These are phyloP conservation scores for Pedionomus torquatus DNA, from an alignment of 2,113 vertebrate genomes.

Conservation along the genomic window DNA sequence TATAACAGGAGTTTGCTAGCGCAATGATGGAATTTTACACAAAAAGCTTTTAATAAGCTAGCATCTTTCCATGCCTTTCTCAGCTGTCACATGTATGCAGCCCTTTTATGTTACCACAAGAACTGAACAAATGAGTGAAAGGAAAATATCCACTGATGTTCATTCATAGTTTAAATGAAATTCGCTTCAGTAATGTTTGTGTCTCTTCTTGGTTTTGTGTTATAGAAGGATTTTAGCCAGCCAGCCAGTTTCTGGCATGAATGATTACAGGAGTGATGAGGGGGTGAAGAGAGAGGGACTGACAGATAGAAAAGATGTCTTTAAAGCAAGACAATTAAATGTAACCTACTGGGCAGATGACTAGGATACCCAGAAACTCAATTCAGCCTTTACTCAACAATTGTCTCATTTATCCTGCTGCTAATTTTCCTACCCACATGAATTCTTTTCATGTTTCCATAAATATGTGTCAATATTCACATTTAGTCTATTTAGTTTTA, in stretches of 20 bases:
- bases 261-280: rapidly evolving
- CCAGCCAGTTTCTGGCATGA: background rate
- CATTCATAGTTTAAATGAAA: background rate
- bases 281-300: background rate
- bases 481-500: background rate
- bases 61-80: background rate
- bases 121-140: background rate
- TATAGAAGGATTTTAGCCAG: background rate
- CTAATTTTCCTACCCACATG: background rate
- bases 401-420: background rate
- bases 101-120: background rate
- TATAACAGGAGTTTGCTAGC: background rate
- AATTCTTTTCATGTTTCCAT: background rate
- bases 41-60: background rate
- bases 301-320: background rate
- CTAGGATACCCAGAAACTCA: background rate
- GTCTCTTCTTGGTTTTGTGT: background rate
- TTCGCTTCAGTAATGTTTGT: background rate
- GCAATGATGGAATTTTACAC: background rate
- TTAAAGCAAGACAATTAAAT: background rate
- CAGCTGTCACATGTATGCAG: background rate
- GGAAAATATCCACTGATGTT: background rate
- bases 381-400: background rate
- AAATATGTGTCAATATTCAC: background rate
- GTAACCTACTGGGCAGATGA: background rate